Base-by-base conservation (phyloP, 2,888 invertebrate species). In the Crioceris asparagi region DNA sequence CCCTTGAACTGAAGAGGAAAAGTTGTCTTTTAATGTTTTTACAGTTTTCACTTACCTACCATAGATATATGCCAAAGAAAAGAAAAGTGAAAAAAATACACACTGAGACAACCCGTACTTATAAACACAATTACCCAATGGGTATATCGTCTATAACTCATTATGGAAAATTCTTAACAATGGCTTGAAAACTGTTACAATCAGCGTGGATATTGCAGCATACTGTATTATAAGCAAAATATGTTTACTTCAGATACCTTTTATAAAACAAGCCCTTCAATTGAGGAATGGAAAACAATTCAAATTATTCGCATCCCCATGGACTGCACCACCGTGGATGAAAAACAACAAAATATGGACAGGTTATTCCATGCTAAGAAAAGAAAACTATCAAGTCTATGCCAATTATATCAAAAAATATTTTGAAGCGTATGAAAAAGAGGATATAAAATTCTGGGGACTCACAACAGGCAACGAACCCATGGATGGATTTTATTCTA, bases 391-490 rank as follows among this genome's bases (percentile, higher is more conserved):
- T 59, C 79, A 84, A 57, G 59, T 77, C 0, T 92, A 80, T 69
- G 88, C 88, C 0, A 68, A 86, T 46, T 92, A 92, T 55, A 78
- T 83, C 57, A 54, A 86, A 2, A 83, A 75, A 58, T 90, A 87
- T 65, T 61, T 92, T 26, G 76, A 87, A 45, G 75, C 73, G 36
- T 92, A 92, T 63, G 67, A 71, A 41, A 69, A 72, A 27, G 62
- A 76, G 7, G 76, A 75, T 14, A 61, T 76, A 27, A 62, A 70
- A 2, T 74, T 83, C 47, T 94, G 92, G 92, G 86, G 79, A 0
- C 65, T 91, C 17, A 84, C 91, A 0, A 81, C 84, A 0, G 86
- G 88, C 17, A 93, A 93, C 57, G 92, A 93, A 57, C 92, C 92
- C 0, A 54, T 74, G 3, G 78, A 80, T 54, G 79, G 79, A 3